Evolutionary conservation across 2,888 invertebrate species (phyloP).

Genomic region (Meiosimyza platycephala): DNA sequence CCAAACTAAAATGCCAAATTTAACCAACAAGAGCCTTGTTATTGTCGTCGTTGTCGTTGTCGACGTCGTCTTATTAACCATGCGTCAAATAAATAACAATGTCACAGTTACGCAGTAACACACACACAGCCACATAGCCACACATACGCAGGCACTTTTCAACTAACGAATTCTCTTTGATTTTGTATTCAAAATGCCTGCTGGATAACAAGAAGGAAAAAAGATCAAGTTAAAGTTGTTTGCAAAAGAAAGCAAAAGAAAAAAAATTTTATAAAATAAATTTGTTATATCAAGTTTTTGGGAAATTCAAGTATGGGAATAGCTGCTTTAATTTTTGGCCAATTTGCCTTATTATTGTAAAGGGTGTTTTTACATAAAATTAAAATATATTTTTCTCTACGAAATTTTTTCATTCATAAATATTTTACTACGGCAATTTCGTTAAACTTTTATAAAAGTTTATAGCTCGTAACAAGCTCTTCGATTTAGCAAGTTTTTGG

Average conservation of each 20-base stretch:
- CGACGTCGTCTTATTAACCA: background rate
- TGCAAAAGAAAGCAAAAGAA: too few species aligned
- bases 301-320: background rate
- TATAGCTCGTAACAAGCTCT: too few species aligned
- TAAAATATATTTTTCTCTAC: too few species aligned
- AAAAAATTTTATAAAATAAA: too few species aligned
- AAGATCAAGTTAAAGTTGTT: background rate
- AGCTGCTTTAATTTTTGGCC: constrained; percentile 6
- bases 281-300: too few species aligned
- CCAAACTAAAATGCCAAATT: background rate
- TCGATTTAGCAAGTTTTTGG: too few species aligned
- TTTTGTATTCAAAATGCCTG: constrained; percentile 26
- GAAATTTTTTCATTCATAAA: too few species aligned
- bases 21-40: background rate
- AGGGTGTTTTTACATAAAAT: background rate
- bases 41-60: background rate
- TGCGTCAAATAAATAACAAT: constrained; percentile 19
- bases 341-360: constrained; percentile 12
- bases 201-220: constrained; percentile 3
- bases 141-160: constrained; percentile 4
- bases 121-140: constrained; percentile 12
- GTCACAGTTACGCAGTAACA: background rate
- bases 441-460: too few species aligned
- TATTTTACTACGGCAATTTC: too few species aligned
- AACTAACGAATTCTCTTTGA: background rate